Evolutionary conservation across 2,113 vertebrate genomes (phyloP).

Genomic region (Odontophorus gujanensis): DNA sequence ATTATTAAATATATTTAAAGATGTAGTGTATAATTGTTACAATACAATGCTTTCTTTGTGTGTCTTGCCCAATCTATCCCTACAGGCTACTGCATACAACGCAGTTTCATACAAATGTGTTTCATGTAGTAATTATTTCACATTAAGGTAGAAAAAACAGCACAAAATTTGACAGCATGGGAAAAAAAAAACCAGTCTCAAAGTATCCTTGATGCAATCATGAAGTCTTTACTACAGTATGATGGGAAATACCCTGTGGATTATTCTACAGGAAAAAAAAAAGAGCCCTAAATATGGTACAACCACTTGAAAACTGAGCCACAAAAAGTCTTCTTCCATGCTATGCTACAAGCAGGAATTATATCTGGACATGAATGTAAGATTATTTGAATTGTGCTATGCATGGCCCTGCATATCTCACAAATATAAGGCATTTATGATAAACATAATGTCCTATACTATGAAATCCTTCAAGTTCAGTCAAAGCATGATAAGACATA

Average conservation of each 20-base stretch:
- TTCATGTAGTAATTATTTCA: neutral
- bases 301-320: neutral
- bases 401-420: accelerated
- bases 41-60: neutral
- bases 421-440: neutral
- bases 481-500: neutral
- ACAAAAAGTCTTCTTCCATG: neutral
- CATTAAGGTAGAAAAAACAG: neutral
- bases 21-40: neutral
- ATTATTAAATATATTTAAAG: neutral
- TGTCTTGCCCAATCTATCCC: neutral
- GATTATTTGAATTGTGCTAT: accelerated
- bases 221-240: neutral
- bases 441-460: too few species aligned
- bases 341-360: neutral
- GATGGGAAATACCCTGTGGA: neutral
- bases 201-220: too few species aligned
- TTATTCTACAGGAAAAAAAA: neutral
- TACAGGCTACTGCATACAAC: neutral
- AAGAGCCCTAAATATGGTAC: neutral
- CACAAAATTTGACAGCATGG: neutral
- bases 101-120: neutral
- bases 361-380: neutral
- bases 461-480: neutral
- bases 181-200: neutral